Base-by-base conservation (phyloP, 2,113 vertebrate species). In the Macrotus californicus region DNA sequence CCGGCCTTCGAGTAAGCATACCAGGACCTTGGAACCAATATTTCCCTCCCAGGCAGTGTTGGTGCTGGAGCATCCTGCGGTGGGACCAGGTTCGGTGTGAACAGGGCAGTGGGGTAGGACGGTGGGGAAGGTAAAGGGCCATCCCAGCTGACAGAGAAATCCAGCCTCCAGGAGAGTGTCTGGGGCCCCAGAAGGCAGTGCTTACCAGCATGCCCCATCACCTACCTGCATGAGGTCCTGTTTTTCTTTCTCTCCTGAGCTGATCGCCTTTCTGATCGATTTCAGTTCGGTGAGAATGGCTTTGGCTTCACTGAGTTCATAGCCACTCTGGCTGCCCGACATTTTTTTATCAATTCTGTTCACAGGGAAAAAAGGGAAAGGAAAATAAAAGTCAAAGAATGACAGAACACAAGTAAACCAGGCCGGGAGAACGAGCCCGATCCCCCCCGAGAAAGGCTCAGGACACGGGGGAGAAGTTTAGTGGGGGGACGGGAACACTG, bases 261-360 rank as follows among this genome's bases (percentile, higher is more conserved):
- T 99, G 92, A 99, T 99, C 0, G 99, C 98, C 96, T 98, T 99
- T 95, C 98, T 97, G 94, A 99, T 99, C 34, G 98, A 98, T 91
- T 99, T 99, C 87, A 99, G 96, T 76, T 99, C 99, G 18, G 94
- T 98, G 76, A 99, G 97, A 93, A 99, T 98, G 95, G 99, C 99
- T 98, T 99, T 99, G 94, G 99, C 99, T 96, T 99, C 98, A 94
- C 96, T 98, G 29, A 99, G 98, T 91, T 98, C 98, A 95, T 99
- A 99, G 19, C 99, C 98, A 0, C 98, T 98, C 98, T 99, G 99
- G 92, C 98, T 98, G 94, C 98, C 98, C 59, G 98, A 98, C 99
- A 99, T 99, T 97, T 99, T 99, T 97, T 98, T 98, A 98, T 99
- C 99, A 98, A 99, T 99, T 97, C 99, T 99, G 94, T 95, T 92